These are phyloP conservation scores for Perca schrenkii DNA, from an alignment of 2,113 vertebrate genomes.

Conservation along the genomic window DNA sequence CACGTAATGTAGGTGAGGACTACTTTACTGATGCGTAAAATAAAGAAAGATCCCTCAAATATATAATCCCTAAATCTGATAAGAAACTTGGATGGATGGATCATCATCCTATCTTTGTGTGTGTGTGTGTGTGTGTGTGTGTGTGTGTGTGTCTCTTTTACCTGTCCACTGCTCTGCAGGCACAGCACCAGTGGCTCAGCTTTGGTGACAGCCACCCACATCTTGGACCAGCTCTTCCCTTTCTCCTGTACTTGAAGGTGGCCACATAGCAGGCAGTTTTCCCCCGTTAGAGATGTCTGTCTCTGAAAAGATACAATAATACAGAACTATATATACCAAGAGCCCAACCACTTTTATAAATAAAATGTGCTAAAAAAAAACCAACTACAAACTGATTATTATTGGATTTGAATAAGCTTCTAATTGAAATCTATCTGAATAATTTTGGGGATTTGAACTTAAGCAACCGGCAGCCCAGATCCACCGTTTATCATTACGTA, in stretches of 20 bases:
- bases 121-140: too few species aligned
- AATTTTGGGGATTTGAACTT: constrained; percentile 43
- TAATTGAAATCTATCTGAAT: neutral
- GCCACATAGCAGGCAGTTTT: constrained; percentile 87
- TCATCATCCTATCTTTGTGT: neutral
- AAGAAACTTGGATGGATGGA: neutral
- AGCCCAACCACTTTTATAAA: too few species aligned
- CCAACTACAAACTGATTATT: neutral
- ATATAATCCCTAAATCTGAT: neutral
- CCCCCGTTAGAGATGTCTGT: constrained; percentile 78
- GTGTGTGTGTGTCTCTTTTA: too few species aligned
- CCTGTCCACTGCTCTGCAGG: constrained; percentile 88
- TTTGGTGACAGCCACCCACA: constrained; percentile 88
- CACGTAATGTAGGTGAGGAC: neutral
- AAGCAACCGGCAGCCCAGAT: constrained; percentile 35
- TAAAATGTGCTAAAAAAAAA: neutral
- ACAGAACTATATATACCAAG: neutral
- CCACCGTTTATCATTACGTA: constrained; percentile 38
- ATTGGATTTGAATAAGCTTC: neutral
- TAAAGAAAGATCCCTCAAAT: neutral
- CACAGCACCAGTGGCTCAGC: constrained; percentile 88
- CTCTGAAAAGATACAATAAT: constrained; percentile 78
- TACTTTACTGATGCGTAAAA: neutral
- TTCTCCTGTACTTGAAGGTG: constrained; percentile 89
- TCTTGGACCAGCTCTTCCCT: constrained; percentile 88